Evolutionary conservation across 2,797 vertebrate species (phyloP), one percentile per base, ranked within the genome.

Genomic region (Perodicticus potto): DNA sequence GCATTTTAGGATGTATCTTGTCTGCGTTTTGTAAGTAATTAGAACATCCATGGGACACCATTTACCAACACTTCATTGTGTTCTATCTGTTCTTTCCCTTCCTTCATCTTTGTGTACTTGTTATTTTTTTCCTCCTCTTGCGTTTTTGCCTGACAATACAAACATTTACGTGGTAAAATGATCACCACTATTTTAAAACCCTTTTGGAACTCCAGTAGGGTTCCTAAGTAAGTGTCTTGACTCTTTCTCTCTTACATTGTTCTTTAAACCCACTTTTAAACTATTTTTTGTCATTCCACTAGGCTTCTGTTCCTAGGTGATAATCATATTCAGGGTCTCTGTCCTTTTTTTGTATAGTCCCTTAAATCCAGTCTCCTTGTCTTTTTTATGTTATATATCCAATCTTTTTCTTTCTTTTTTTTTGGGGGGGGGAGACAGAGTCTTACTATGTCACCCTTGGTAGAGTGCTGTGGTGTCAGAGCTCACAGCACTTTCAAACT

Each of bases 161-260:
- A 34, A 13, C n/a, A 73, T 91, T 95, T 95, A 72, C 40, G 78
- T 85, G 53, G n/a, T 93, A 77, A 93, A 10, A 32, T 87, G 86
- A 87, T 84, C 82, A 87, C 57, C n/a, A 89, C 40, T 80, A 57
- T 86, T 81, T 78, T 34, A 90, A 19, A 92, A 84, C 7, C 12
- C 20, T 86, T 91, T 86, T 40, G 65, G 82, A 93, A 78, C 74
- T 81, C 72, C 59, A 34, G 37, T 61, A 77, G 25, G 25, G 29
- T 74, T 53, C 37, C n/a, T 32, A 32, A 96, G 16, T 85, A 16
- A 69, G 29, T 87, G 16, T 86, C 53, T 45, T 13, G 69, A 37
- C 13, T 61, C 45, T 4, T 22, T 61, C 11, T 27, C 32, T 78
- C n/a, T 63, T 88, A 55, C 14, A 63, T 3, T 89, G 78, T 80